Base-by-base conservation (phyloP, 2,888 invertebrate genomes). In the Drepana falcataria region DNA sequence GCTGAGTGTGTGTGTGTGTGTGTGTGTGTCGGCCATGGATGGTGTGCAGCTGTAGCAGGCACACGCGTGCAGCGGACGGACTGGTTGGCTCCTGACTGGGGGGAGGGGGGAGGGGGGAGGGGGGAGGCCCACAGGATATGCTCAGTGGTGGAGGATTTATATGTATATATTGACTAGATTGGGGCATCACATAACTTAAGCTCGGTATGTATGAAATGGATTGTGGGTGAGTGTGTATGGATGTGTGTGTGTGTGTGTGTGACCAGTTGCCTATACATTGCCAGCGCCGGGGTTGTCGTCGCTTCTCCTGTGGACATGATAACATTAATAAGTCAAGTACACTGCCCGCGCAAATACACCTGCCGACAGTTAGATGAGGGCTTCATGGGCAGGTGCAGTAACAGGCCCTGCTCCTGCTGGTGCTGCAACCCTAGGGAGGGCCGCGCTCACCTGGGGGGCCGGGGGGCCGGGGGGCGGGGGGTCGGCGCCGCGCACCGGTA, bases 401-500 rank as follows among this genome's bases (percentile, higher is more conserved):
- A 21, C 21, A 21, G 21, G 21, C 21, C 21, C 21, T 21, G 21
- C 21, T 21, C 21, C 21, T 21, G 21, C 21, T 21, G 21, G 21
- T 21, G 21, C 21, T 21, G 21, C 21, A 21, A 21, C 21, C 21
- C 21, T 21, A 21, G 21, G 21, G 21, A 1, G 21, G 21, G 21
- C 21, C 21, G 21, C 21, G 21, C 21, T 21, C 21, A 21, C 21
- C 21, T 21, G 21, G 21, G 21, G 21, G 21, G 21, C 21, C 21
- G 21, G 21, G 21, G 21, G 21, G 21, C 21, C 21, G 21, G 21
- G 21, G 21, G 21, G 21, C 47, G 9, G 52, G 59, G 59, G 52
- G 59, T 48, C 44, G 59, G 67, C 2, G 63, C 55, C 21, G 58
- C 47, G 58, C 81, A 82, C 52, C 73, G 72, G 65, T 75, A 82